A percentile compares a stretch with the other conserved stretches of the same genome.
Evolutionary conservation across 1,140 invertebrate genomes (phyloP).

Genomic region (Solenopsis fugax): DNA sequence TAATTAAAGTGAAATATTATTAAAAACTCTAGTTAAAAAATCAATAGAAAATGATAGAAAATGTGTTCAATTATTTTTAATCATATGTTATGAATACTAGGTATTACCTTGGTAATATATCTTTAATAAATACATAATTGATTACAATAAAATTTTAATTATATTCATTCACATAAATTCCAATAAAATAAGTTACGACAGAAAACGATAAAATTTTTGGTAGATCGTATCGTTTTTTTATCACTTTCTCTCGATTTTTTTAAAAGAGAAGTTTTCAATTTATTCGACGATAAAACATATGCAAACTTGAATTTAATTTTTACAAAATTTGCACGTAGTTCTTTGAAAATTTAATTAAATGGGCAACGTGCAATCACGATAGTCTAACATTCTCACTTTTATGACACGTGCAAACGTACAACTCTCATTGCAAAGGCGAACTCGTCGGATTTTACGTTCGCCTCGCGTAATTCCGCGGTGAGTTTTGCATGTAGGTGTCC

Average conservation of each 20-base stretch:
- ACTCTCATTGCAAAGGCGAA: not conserved
- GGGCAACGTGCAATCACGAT: not conserved
- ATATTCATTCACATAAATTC: too few species aligned
- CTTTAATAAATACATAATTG: too few species aligned
- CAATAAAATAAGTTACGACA: too few species aligned
- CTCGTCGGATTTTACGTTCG: not conserved
- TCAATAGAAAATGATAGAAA: too few species aligned
- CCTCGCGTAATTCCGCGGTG: constrained; percentile 22
- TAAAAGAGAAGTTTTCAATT: not conserved
- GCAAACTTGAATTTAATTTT: not conserved
- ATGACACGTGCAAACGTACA: constrained; percentile 7
- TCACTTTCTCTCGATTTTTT: too few species aligned
- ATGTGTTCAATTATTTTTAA: too few species aligned
- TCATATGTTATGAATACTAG: too few species aligned
- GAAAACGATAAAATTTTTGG: too few species aligned
- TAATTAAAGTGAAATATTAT: not conserved
- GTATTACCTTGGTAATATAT: too few species aligned
- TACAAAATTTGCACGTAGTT: not conserved
- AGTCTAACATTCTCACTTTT: constrained; percentile 8
- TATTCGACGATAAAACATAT: not conserved
- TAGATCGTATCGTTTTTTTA: too few species aligned
- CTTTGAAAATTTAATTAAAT: constrained; percentile 37
- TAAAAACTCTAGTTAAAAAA: too few species aligned
- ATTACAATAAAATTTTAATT: too few species aligned
- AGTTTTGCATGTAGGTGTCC: constrained; percentile 35